Evolutionary conservation across 2,888 invertebrate species (phyloP).

Genomic region (Ischnus inquisitorius): DNA sequence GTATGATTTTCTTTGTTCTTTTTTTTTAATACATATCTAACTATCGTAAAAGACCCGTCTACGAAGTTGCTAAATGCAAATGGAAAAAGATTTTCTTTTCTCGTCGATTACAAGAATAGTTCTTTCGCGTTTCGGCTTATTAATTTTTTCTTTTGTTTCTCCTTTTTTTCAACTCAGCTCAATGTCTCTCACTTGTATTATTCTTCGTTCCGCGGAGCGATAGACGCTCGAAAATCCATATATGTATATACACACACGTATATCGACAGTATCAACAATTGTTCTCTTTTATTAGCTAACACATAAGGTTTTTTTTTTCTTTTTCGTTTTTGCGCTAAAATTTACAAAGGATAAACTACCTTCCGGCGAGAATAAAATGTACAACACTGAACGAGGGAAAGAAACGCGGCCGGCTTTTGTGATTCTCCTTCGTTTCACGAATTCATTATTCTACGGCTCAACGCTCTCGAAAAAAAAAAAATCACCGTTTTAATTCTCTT

Average conservation of each 20-base stretch:
- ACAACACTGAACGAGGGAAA: conserved; percentile 38
- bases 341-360: conserved; percentile 52
- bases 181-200: conserved; percentile 4
- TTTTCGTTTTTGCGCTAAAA: conserved; percentile 15
- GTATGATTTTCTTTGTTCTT: conserved; percentile 10
- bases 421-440: neutral
- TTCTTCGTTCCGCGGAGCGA: conserved; percentile 31
- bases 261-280: conserved; percentile 61
- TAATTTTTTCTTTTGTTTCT: conserved; percentile 30
- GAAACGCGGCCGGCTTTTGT: conserved; percentile 12
- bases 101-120: conserved; percentile 62
- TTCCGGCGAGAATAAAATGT: conserved; percentile 51
- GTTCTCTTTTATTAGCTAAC: conserved; percentile 33
- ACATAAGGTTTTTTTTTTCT: conserved; percentile 10
- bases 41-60: conserved; percentile 60
- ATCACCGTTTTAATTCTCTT: conserved; percentile 10
- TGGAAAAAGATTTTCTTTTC: conserved; percentile 52
- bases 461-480: neutral
- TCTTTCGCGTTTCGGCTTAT: conserved; percentile 25
- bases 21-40: conserved; percentile 41
- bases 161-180: neutral
- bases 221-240: conserved; percentile 40
- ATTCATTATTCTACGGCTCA: neutral
- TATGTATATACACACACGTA: conserved; percentile 54
- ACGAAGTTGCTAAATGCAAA: conserved; percentile 63